phyloP scores from a whole-genome alignment of 37 sponge, comb jelly and placozoan genomes.

The Ephydatia muelleri region DNA sequence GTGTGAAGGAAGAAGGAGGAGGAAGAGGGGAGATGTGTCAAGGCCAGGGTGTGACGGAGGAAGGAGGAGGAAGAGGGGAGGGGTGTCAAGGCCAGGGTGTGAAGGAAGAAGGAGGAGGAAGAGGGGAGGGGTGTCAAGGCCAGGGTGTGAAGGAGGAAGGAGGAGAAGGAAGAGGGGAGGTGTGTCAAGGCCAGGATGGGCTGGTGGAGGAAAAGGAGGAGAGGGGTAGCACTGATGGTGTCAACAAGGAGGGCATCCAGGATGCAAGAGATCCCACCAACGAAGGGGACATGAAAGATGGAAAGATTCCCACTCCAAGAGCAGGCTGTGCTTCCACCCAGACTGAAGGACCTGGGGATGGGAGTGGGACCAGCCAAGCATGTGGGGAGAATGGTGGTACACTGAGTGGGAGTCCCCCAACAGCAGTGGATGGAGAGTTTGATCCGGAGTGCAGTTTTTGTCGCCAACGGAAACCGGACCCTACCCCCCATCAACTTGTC shows the following conservation, averaged over 20 bases:
- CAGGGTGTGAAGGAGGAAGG: neutral
- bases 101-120: neutral
- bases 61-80: neutral
- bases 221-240: neutral
- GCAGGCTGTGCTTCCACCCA: neutral
- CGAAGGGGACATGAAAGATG: neutral
- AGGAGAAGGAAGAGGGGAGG: neutral
- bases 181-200: neutral
- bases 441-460: slow-evolving; percentile 87
- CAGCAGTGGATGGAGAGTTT: neutral
- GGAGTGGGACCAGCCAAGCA: neutral
- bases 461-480: slow-evolving; percentile 46
- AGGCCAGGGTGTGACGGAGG: neutral
- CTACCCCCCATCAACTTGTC: slow-evolving; percentile 71
- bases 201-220: neutral
- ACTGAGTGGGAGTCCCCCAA: neutral
- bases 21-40: neutral
- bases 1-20: neutral
- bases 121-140: neutral
- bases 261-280: neutral
- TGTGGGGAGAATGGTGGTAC: neutral
- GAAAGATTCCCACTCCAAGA: neutral
- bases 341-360: neutral
- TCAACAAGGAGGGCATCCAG: neutral
- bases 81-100: neutral